A percentile compares a stretch with the other conserved stretches of the same genome.
These are phyloP conservation scores for Drosophila mercatorum DNA, from an alignment of 2,888 invertebrate genomes.

Conservation along the genomic window DNA sequence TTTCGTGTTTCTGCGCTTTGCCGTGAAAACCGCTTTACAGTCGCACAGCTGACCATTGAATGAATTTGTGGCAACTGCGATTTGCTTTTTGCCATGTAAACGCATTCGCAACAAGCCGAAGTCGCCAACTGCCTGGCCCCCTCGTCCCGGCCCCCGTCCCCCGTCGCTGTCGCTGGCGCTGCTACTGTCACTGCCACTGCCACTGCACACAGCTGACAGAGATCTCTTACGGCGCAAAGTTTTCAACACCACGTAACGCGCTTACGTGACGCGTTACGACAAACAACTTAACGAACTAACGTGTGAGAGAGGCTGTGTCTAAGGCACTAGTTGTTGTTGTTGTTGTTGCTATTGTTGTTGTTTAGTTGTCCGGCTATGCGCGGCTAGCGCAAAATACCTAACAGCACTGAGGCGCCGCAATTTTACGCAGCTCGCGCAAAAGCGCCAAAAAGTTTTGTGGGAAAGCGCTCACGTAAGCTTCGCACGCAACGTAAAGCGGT, in stretches of 20 bases:
- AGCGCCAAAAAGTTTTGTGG: slow-evolving; percentile 55
- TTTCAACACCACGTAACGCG: slow-evolving; percentile 69
- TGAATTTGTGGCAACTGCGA: slow-evolving; percentile 78
- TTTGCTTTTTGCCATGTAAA: slow-evolving; percentile 80
- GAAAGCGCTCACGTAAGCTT: slow-evolving; percentile 56
- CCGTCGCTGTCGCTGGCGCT: too few species aligned
- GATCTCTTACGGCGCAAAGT: slow-evolving; percentile 63
- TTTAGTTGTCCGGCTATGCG: slow-evolving; percentile 56
- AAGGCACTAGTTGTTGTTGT: slow-evolving; percentile 48
- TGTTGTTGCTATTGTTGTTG: slow-evolving; percentile 10
- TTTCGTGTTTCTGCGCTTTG: slow-evolving; percentile 37
- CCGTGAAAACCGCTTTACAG: slow-evolving; percentile 80
- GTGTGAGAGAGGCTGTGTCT: slow-evolving; percentile 37
- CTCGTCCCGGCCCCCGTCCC: too few species aligned
- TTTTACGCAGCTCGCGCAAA: slow-evolving; percentile 51
- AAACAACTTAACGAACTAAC: slow-evolving; percentile 59
- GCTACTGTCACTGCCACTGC: background rate
- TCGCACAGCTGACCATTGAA: slow-evolving; percentile 83
- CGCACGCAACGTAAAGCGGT: slow-evolving; percentile 65
- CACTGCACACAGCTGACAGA: slow-evolving; percentile 61
- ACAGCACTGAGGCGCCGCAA: slow-evolving; percentile 56
- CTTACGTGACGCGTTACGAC: slow-evolving; percentile 53
- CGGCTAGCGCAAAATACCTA: slow-evolving; percentile 67
- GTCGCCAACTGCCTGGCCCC: background rate
- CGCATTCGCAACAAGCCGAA: slow-evolving; percentile 75